A percentile compares a stretch with the other conserved stretches of the same genome.
phyloP scores from a whole-genome alignment of 2,888 invertebrate species.

The Pseudoips prasinana region DNA sequence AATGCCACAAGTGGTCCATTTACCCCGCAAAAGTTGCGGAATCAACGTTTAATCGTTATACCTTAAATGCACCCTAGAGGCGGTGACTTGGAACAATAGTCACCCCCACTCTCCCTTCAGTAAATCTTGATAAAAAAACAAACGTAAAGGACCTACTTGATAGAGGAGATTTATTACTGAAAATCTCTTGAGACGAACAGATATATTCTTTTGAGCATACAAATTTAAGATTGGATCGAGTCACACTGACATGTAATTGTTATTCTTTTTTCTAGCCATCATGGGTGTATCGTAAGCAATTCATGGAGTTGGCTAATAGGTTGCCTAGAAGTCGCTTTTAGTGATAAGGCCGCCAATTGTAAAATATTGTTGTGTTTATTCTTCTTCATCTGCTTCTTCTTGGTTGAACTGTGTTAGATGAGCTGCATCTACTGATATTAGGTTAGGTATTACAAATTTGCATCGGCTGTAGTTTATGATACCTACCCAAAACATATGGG shows the following conservation, averaged over 20 bases:
- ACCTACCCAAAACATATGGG: too few relatives aligned
- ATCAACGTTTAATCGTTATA: constrained; percentile 24
- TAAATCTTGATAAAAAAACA: constrained; percentile 64
- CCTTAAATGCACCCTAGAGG: constrained; percentile 47
- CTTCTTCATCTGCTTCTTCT: too few relatives aligned
- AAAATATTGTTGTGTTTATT: too few relatives aligned
- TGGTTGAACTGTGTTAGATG: too few relatives aligned
- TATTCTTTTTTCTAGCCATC: too few relatives aligned
- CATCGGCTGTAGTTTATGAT: too few relatives aligned
- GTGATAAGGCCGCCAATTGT: too few relatives aligned
- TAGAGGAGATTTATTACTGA: constrained; percentile 65
- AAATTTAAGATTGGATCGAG: constrained; percentile 34
- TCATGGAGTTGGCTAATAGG: too few relatives aligned
- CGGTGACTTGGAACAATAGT: constrained; percentile 36
- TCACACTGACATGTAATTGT: constrained; percentile 28
- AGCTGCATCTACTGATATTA: too few relatives aligned
- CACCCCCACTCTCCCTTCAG: constrained; percentile 24
- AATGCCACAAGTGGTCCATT: constrained; percentile 30
- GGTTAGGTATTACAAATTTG: too few relatives aligned
- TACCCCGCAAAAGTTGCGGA: constrained; percentile 28
- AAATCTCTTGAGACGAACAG: constrained; percentile 55
- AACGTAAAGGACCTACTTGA: constrained; percentile 50
- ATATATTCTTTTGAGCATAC: constrained; percentile 60
- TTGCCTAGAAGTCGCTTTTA: too few relatives aligned
- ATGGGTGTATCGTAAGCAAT: too few relatives aligned